Evolutionary conservation across 2,113 vertebrate genomes (phyloP), one percentile per base, ranked within the genome.

Genomic region (Eudyptes chrysolophus): DNA sequence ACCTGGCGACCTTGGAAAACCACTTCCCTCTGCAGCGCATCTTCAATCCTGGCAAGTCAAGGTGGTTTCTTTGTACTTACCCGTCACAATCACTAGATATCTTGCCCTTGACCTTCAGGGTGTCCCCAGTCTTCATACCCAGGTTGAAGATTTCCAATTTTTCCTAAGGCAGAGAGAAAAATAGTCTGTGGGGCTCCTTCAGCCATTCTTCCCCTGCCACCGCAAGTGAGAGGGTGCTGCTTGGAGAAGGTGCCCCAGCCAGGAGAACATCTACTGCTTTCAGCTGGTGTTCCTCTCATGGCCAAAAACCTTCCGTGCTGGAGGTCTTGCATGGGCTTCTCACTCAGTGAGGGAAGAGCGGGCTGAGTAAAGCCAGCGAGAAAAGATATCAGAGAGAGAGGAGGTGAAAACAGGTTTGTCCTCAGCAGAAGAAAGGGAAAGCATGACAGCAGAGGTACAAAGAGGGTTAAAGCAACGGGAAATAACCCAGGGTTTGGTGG

Each of bases 31-130:
- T 24, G 62, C 22, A 72, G 46, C 83, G 26, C 44, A 69, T 6
- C 79, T 64, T 46, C 19, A 36, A 34, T n/a, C 36, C 52, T 3
- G 0, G 13, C 21, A 14, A 57, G 19, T 22, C 6, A 2, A 90
- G 8, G 16, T 52, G 11, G 12, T 60, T 58, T 89, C 64, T 83
- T 92, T 55, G 44, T 72, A 85, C 97, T 97, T 95, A 99, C 99
- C 84, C 48, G 1, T 97, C 46, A 32, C 98, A 79, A 74, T 98
- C 85, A 3, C 93, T 44, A 3, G 84, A 13, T 52, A 99, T 96
- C 49, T 96, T 93, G 68, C 99, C 99, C 77, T 99, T 99, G 46
- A 99, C 16, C 96, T 98, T 99, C 95, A 99, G 92, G 69, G 57
- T 97, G n/a, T 97, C 89, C 81, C 99, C 99, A 29, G 30, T 5